Base-by-base conservation (phyloP, 2,113 vertebrate genomes). In the Melanotaenia duboulayi region DNA sequence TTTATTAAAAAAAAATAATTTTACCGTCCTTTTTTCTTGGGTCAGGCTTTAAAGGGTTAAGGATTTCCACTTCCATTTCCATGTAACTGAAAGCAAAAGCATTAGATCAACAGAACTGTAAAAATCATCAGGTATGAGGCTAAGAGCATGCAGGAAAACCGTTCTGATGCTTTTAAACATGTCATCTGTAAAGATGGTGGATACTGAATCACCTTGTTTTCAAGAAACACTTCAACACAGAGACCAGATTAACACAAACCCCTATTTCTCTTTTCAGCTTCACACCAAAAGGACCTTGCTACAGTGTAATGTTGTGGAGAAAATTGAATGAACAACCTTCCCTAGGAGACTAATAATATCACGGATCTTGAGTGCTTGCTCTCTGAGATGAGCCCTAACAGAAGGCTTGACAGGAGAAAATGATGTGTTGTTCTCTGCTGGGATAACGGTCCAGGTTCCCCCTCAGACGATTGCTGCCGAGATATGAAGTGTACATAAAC, bases 401-500 rank as follows among this genome's bases (percentile, higher is more conserved):
- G 76, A 89, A 82, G 64, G 80, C 87, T 87, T 90, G 91, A 93
- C 89, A 91, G 83, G 87, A 88, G 88, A 86, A 91, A 92, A 91
- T 89, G 67, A 90, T 90, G 88, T 86, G 81, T 83, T 84, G 79
- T 89, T 90, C 85, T 91, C 91, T 87, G 65, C 81, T 75, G 88
- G 90, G 92, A 92, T 80, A 66, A 65, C 85, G 51, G 85, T 70
- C 59, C 77, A 56, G 60, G 78, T 78, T 78, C 83, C 81, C 63
- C 62, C 63, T 74, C 79, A 84, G 76, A 88, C 50, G 66, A 86
- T 61, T 78, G 86, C 77, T 63, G 81, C 78, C 13, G 81, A 75
- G 86, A 85, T 90, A 88, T 88, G 79, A 87, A 86, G 76, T 89
- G 83, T 86, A 92, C 86, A 85, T 85, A 90, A 90, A 91, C 71